These are phyloP conservation scores for Rissa tridactyla DNA, from an alignment of 2,113 vertebrate genomes.

Conservation along the genomic window DNA sequence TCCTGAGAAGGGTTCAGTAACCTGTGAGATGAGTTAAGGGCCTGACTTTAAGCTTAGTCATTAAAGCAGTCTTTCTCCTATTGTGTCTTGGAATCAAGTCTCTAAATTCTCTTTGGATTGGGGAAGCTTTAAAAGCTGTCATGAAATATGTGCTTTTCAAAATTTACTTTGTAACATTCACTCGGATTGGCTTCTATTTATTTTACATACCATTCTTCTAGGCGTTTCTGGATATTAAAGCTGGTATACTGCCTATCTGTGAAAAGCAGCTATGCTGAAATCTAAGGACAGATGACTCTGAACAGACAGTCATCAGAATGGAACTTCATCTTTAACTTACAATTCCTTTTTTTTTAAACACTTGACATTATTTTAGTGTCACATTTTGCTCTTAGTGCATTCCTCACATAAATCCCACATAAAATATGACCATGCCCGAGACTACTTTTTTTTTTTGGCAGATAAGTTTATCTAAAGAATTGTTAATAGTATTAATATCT, in stretches of 20 bases:
- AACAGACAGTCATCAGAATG: neutral
- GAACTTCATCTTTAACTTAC: neutral
- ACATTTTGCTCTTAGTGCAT: neutral
- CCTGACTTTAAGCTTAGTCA: neutral
- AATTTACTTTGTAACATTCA: neutral
- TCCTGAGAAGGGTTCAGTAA: neutral
- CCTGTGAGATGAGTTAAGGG: neutral
- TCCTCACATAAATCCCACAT: neutral
- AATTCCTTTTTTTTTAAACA: neutral
- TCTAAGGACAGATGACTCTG: neutral
- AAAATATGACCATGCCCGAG: accelerated
- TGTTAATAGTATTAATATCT: neutral
- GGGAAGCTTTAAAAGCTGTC: neutral
- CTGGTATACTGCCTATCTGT: neutral
- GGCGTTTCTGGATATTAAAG: neutral
- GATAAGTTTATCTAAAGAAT: neutral
- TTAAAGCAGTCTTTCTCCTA: neutral
- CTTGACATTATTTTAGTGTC: neutral
- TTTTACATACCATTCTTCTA: neutral
- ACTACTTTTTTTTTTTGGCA: neutral
- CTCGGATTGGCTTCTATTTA: neutral
- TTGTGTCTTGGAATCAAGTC: neutral
- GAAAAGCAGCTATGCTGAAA: neutral
- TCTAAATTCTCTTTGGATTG: neutral
- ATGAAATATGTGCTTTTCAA: neutral